phyloP scores from a whole-genome alignment of 1,140 invertebrate genomes.

The Drosophila azteca region DNA sequence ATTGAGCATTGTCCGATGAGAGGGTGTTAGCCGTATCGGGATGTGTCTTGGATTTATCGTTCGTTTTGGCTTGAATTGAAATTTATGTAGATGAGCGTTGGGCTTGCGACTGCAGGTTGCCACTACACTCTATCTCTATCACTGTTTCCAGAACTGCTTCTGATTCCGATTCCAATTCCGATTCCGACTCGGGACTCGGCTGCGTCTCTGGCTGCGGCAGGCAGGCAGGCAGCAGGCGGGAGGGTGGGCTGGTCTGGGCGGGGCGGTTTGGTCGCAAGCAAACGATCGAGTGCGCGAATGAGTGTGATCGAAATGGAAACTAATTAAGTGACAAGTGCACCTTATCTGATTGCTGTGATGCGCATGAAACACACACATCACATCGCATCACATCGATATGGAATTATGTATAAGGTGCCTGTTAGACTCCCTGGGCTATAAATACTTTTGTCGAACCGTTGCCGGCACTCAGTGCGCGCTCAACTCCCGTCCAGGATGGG shows the following conservation, averaged over 20 bases:
- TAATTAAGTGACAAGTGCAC: slow-evolving; percentile 74
- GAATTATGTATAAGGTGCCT: slow-evolving; percentile 40
- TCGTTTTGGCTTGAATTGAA: slow-evolving; percentile 10
- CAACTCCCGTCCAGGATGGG: slow-evolving; percentile 48
- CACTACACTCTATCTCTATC: not conserved
- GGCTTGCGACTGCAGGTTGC: slow-evolving; percentile 33
- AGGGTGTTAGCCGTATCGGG: not conserved
- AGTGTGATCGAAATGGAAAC: slow-evolving; percentile 43
- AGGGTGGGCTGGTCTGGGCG: too few relatives aligned
- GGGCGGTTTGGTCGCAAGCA: too few relatives aligned
- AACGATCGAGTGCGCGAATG: too few relatives aligned
- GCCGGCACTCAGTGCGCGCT: slow-evolving; percentile 60
- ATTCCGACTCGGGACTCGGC: too few relatives aligned
- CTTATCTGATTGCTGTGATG: slow-evolving; percentile 68
- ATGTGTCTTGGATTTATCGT: not conserved
- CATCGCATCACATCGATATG: slow-evolving; percentile 49
- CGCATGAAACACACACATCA: slow-evolving; percentile 33
- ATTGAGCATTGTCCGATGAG: too few relatives aligned
- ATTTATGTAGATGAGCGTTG: slow-evolving; percentile 39
- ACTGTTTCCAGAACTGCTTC: not conserved
- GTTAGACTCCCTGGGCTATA: slow-evolving; percentile 36
- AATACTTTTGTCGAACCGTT: slow-evolving; percentile 46
- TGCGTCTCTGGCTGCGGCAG: too few relatives aligned
- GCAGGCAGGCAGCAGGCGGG: too few relatives aligned
- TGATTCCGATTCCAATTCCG: too few relatives aligned